phyloP scores from a whole-genome alignment of 2,113 vertebrate genomes.

The Lucifuga dentata region DNA sequence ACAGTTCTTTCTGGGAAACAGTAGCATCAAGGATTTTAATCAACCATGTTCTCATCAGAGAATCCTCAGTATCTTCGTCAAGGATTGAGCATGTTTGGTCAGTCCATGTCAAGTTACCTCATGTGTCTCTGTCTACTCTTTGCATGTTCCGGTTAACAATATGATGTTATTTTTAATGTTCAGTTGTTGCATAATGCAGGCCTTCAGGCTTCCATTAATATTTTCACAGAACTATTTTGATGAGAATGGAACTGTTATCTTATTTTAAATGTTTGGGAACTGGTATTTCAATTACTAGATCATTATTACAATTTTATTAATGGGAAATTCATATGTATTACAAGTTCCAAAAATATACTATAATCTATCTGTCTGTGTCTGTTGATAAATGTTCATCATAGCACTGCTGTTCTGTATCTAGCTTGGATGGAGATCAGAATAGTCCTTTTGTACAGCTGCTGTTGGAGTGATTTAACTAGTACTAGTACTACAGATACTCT shows the following conservation, averaged over 20 bases:
- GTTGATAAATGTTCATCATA: constrained; percentile 28
- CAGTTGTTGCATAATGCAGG: not conserved
- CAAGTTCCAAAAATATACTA: not conserved
- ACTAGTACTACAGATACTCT: constrained; percentile 29
- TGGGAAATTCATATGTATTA: not conserved
- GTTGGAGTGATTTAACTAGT: constrained; percentile 57
- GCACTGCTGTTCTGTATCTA: constrained; percentile 44
- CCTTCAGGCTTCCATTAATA: not conserved
- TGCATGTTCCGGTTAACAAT: too few species aligned
- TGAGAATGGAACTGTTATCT: not conserved
- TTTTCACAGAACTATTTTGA: not conserved
- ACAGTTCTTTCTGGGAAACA: constrained; percentile 39
- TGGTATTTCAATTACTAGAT: too few species aligned
- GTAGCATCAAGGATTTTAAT: constrained; percentile 47
- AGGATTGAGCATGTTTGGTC: constrained; percentile 88
- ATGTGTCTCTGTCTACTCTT: too few species aligned
- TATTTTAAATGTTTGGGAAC: not conserved
- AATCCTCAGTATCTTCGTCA: constrained; percentile 84
- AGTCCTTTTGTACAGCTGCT: constrained; percentile 60
- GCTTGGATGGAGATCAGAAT: constrained; percentile 51
- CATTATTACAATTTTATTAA: not conserved
- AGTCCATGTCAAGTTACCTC: constrained; percentile 66
- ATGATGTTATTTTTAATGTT: not conserved
- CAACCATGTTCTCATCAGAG: constrained; percentile 85
- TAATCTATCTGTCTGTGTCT: not conserved